These are phyloP conservation scores for Temnothorax longispinosus DNA, from an alignment of 1,140 invertebrate genomes.

Conservation along the genomic window DNA sequence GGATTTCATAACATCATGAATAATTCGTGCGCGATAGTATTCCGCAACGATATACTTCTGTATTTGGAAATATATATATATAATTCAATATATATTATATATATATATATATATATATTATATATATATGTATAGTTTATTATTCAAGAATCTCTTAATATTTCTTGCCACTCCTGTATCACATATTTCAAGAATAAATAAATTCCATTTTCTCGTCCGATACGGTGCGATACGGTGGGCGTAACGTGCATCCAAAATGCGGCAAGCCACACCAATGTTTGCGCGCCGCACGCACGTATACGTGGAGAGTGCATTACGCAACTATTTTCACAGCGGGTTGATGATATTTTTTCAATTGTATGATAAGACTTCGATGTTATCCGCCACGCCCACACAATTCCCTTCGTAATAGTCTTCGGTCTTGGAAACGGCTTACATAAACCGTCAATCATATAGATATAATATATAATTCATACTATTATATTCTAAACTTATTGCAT, in stretches of 20 bases:
- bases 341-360: constrained; percentile 70
- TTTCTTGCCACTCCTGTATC: constrained; percentile 27
- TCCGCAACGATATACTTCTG: constrained; percentile 51
- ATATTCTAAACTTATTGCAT: neutral
- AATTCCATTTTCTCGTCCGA: constrained; percentile 38
- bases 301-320: constrained; percentile 50
- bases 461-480: neutral
- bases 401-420: neutral
- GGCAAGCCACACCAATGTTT: constrained; percentile 65
- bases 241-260: constrained; percentile 53
- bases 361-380: constrained; percentile 60
- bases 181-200: constrained; percentile 48
- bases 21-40: constrained; percentile 18
- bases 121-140: neutral
- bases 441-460: neutral
- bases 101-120: neutral
- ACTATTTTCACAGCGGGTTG: constrained; percentile 63
- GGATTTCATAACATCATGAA: neutral
- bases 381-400: constrained; percentile 42
- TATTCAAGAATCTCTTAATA: no score
- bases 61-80: neutral
- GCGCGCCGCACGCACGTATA: constrained; percentile 39
- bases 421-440: constrained; percentile 28
- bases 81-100: neutral
- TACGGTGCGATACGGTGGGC: neutral